Evolutionary conservation across 2,888 invertebrate species (phyloP).

Genomic region (Megalurothrips usitatus): DNA sequence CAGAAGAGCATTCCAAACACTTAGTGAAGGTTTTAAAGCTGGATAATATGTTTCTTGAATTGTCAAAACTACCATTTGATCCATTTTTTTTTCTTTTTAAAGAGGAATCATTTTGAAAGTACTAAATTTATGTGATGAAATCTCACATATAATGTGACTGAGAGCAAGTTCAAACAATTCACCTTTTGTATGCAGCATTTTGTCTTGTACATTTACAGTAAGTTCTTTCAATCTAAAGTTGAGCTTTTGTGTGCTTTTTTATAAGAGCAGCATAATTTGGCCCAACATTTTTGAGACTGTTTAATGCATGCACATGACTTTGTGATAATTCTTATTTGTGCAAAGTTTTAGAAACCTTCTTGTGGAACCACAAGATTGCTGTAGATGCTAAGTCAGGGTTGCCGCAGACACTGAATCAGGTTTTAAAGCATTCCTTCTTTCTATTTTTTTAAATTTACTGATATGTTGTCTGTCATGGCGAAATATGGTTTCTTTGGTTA

Average conservation of each 20-base stretch:
- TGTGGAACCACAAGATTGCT: constrained; percentile 23
- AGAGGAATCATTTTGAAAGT: background rate
- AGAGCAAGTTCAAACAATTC: constrained; percentile 25
- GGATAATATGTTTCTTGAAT: background rate
- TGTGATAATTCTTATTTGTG: constrained; percentile 5
- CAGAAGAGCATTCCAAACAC: background rate
- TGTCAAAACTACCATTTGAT: background rate
- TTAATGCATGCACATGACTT: background rate
- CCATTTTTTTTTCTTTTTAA: background rate
- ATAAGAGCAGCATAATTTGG: background rate
- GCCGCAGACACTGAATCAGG: background rate
- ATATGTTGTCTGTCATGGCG: too few species aligned
- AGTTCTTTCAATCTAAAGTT: background rate
- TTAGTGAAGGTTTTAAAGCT: background rate
- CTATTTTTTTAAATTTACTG: background rate
- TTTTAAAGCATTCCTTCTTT: too few species aligned
- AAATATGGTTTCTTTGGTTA: too few species aligned
- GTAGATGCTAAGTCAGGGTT: background rate
- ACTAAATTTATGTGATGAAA: background rate
- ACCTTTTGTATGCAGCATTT: constrained; percentile 4
- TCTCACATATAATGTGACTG: constrained; percentile 3
- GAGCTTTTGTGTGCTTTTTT: background rate
- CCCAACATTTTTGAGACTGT: constrained; percentile 25
- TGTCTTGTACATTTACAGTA: background rate
- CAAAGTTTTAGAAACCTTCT: constrained; percentile 20